Base-by-base conservation (phyloP, 2,797 vertebrate species). In the Scyliorhinus canicula region DNA sequence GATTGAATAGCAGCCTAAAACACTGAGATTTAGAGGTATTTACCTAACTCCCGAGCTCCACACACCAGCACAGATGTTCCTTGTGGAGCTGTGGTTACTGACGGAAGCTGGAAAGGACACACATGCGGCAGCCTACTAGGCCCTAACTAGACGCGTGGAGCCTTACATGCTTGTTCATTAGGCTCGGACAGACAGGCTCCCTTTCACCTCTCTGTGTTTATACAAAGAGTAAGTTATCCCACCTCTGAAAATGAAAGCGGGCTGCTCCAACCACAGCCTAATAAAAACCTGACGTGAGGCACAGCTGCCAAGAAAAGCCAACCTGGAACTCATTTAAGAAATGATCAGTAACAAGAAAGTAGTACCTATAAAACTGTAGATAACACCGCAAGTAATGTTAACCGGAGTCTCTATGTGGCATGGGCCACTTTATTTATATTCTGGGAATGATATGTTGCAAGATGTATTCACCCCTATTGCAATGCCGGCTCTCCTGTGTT, bases 181-280 rank as follows among this genome's bases (percentile, higher is more conserved):
- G 96, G 97, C 97, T 97, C 97, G 97, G 96, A 95, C 97, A 98
- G 97, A 98, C 98, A 98, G 97, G 97, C 97, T 96, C 97, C 97
- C 98, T 98, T 98, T 98, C 98, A 98, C 98, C 98, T 98, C 98
- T 97, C 97, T 97, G 96, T 97, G 96, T 97, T 97, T 97, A 97
- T 98, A 99, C 98, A 99, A 99, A 99, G 98, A 97, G 96, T 96
- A 97, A 97, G 98, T 98, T 99, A 98, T 99, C 97, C 97, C 96
- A 96, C 96, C 96, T 97, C 96, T 95, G 97, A 97, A 97, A 98
- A 97, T 98, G 97, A 98, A 97, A 96, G 96, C 95, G 97, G 96
- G 96, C 96, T 95, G 95, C 97, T 97, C 97, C 96, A 96, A 95
- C 97, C 95, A 52, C 97, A 96, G 97, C 96, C 97, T 98, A 98